Percentiles rank a stretch among this genome's conserved stretches.
These are phyloP conservation scores for Enteromius paludinosus DNA, from an alignment of 2,797 vertebrate species.

Conservation along the genomic window DNA sequence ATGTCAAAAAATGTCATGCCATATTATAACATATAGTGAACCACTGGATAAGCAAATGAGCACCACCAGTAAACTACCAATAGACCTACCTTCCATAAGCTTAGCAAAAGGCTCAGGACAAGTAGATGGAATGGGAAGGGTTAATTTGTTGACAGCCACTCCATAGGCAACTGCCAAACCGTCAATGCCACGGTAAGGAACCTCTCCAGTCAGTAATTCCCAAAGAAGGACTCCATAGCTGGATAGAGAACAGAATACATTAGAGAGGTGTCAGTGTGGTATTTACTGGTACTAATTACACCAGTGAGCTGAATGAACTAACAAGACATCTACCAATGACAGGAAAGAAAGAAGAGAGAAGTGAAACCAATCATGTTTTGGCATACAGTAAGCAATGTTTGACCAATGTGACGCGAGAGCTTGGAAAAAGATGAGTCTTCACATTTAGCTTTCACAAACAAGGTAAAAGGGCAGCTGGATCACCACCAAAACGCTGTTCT, in stretches of 20 bases:
- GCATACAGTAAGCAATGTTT: neutral
- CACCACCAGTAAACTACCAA: neutral
- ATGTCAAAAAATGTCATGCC: neutral
- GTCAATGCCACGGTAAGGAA: slow-evolving; percentile 95
- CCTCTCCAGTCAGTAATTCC: slow-evolving; percentile 95
- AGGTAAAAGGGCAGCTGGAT: slow-evolving; percentile 7
- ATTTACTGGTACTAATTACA: neutral
- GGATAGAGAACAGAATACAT: slow-evolving; percentile 43
- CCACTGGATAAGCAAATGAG: neutral
- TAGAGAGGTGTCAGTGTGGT: neutral
- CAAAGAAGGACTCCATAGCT: slow-evolving; percentile 95
- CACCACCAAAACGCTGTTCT: neutral
- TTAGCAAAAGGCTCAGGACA: slow-evolving; percentile 94
- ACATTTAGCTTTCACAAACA: slow-evolving; percentile 18
- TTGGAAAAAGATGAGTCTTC: neutral
- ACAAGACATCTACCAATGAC: neutral
- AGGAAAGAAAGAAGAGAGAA: neutral
- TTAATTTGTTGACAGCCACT: slow-evolving; percentile 94
- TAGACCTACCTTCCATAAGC: slow-evolving; percentile 89
- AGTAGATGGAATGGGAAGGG: slow-evolving; percentile 93
- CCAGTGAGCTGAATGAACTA: neutral
- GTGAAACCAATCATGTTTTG: slow-evolving; percentile 1
- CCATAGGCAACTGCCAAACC: slow-evolving; percentile 94
- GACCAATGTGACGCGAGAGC: neutral
- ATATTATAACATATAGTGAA: neutral